Base-by-base conservation (phyloP, 1,140 invertebrate genomes). In the Brachionus koreanus region DNA sequence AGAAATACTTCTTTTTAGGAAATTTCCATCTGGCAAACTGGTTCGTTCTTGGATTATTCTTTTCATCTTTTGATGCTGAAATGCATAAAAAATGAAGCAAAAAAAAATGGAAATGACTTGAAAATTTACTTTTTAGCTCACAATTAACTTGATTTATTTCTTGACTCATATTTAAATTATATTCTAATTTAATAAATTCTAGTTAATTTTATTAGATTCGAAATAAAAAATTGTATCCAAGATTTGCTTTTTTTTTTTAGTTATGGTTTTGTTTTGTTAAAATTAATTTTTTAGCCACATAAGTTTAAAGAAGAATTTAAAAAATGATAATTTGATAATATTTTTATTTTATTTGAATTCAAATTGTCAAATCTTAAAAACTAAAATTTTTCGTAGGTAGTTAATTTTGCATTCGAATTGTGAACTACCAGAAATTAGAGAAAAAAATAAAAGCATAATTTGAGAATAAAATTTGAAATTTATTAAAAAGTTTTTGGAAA, bases 1-100 rank as follows among this genome's bases (percentile, higher is more conserved):
- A 79, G 3, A 84, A 82, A 57, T 84, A 83, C 29, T 74, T 74
- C 23, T 74, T 74, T 46, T 74, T 74, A 3, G 69, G 39, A 46
- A 74, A 74, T 25, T 74, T 74, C 69, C 69, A 74, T 12, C 25
- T 43, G 19, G 69, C 39, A 49, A 23, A 74, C n/a, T 46, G 33
- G 7, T 69, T 69, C 12, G 35, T 12, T 69, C 65, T 37, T 16
- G 16, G 5, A 69, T 39, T 69, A 13, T 5, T 0, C 37, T 69
- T 69, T 39, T 69, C 65, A n/a, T 69, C 37, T 19, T 69, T 69
- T 29, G 29, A 29, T 29, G 1, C 29, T 29, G 2, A 16, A 12
- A 37, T n/a, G 33, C 39, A 39, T 25, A 19, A 19, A n/a, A n/a
- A n/a, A n/a, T n/a, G 5, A 5, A 57, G 19, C 16, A 23, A 16